A percentile compares a stretch with the other conserved stretches of the same genome.
phyloP scores from a whole-genome alignment of 2,888 invertebrate species.

The Halictus ligatus region DNA sequence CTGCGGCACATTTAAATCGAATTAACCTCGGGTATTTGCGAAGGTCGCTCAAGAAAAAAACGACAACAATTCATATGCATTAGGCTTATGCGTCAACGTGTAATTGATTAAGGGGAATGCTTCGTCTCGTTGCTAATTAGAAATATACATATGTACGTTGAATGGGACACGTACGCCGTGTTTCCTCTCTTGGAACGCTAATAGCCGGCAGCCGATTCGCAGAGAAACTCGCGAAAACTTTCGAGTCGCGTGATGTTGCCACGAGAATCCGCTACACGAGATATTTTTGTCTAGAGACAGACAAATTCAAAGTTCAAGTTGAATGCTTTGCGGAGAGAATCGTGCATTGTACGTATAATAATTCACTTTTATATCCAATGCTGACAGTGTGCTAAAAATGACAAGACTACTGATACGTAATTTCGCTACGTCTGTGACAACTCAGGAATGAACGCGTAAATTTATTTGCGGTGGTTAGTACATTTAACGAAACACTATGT shows the following conservation, averaged over 20 bases:
- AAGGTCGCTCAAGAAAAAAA: background rate
- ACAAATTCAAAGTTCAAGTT: background rate
- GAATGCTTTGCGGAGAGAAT: too few species aligned
- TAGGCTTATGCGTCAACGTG: background rate
- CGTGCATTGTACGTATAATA: too few species aligned
- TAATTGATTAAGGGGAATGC: slow-evolving; percentile 11
- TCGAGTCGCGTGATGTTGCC: background rate
- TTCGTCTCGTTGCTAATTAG: slow-evolving; percentile 34
- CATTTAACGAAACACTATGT: background rate
- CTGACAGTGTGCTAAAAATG: background rate
- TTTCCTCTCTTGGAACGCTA: background rate
- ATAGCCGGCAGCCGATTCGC: background rate
- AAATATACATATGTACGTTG: slow-evolving; percentile 30
- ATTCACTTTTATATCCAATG: background rate
- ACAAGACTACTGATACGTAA: background rate
- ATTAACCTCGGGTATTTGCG: slow-evolving; percentile 10
- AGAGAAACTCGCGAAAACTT: slow-evolving; percentile 21
- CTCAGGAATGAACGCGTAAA: background rate
- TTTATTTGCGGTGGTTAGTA: background rate
- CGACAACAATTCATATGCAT: background rate
- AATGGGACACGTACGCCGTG: slow-evolving; percentile 22
- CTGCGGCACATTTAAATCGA: background rate
- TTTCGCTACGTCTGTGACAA: background rate
- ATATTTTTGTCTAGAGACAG: background rate
- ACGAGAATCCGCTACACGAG: background rate